Conservation (phyloP, 1,140 invertebrate genomes). For the Trichonephila clavata region DNA sequence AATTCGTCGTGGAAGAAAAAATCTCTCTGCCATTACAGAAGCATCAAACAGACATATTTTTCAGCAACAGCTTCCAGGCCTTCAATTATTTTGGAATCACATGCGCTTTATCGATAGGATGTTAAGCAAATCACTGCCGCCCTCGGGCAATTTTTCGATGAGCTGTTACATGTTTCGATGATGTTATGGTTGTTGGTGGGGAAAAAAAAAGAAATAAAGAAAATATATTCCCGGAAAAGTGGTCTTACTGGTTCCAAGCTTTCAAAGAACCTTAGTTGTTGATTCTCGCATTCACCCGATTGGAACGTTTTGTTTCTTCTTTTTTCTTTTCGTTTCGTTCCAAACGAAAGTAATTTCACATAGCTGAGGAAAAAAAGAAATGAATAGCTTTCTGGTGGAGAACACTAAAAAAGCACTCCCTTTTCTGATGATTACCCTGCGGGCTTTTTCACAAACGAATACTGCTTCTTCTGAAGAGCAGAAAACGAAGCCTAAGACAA, state of each 20-base stretch:
- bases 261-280: neutral
- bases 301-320: neutral
- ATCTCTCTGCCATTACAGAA: neutral
- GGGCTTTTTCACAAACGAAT: too few species aligned
- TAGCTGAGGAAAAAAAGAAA: neutral
- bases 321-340: too few species aligned
- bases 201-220: neutral
- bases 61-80: neutral
- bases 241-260: neutral
- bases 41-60: neutral
- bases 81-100: neutral
- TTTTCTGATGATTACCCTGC: neutral
- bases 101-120: neutral
- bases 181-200: neutral
- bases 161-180: neutral
- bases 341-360: slow-evolving; percentile 8
- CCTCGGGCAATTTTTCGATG: neutral
- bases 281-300: neutral
- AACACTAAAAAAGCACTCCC: neutral
- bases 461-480: too few species aligned
- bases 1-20: neutral
- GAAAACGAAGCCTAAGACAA: neutral
- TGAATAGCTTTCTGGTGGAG: neutral
- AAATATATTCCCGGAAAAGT: neutral
- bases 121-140: neutral